These are phyloP conservation scores for Danio albolineatus DNA, from an alignment of 2,797 vertebrate genomes.

Conservation along the genomic window DNA sequence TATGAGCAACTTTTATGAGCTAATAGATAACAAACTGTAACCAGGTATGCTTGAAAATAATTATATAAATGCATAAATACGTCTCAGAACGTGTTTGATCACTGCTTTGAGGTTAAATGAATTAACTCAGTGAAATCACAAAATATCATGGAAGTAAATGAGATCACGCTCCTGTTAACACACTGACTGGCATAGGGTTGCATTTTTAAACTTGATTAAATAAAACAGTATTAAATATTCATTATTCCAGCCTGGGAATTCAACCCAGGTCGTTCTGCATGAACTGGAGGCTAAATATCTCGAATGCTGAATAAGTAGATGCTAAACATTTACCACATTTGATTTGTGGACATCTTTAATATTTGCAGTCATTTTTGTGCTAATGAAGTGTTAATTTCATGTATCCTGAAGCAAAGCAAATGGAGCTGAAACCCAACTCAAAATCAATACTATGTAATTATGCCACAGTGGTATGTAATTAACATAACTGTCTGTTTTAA, in stretches of 20 bases:
- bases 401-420: not conserved
- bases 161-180: not conserved
- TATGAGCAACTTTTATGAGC: too few species aligned
- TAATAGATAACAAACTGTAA: too few species aligned
- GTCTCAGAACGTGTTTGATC: not conserved
- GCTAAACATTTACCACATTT: not conserved
- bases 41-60: too few species aligned
- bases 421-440: not conserved
- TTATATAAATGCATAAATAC: too few species aligned
- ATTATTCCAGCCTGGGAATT: conserved; percentile 9
- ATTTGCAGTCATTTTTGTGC: not conserved
- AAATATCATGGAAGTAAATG: conserved; percentile 10
- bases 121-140: not conserved
- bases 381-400: not conserved
- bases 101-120: conserved; percentile 1
- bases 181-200: not conserved
- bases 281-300: not conserved
- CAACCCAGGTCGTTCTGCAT: not conserved
- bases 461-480: not conserved
- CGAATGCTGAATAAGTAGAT: not conserved
- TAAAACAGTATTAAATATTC: not conserved
- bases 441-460: not conserved
- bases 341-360: not conserved
- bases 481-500: conserved; percentile 21
- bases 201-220: not conserved